These are phyloP conservation scores for Papilio machaon DNA, from an alignment of 1,140 invertebrate species.

Conservation along the genomic window DNA sequence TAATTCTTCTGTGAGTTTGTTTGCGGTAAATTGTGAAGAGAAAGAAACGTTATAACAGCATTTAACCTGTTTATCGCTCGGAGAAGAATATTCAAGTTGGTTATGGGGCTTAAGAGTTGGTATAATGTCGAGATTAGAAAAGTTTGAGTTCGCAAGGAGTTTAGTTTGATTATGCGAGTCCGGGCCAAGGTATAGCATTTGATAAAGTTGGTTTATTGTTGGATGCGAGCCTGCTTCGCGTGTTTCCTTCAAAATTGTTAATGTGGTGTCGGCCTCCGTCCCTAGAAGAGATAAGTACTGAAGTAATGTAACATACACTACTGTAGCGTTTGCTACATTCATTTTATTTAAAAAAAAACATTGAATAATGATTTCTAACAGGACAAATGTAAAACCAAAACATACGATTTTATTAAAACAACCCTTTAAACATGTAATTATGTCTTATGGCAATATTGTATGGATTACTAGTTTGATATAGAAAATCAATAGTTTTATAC, in stretches of 20 bases:
- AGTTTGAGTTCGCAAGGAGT: slow-evolving; percentile 42
- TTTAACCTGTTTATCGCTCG: slow-evolving; percentile 47
- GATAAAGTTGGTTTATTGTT: slow-evolving; percentile 71
- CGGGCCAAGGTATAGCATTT: slow-evolving; percentile 67
- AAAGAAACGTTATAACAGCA: slow-evolving; percentile 52
- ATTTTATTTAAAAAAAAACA: background rate
- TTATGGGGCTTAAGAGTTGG: slow-evolving; percentile 43
- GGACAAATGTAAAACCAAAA: background rate
- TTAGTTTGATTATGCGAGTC: slow-evolving; percentile 55
- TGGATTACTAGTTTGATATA: background rate
- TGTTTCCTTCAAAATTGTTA: slow-evolving; percentile 57
- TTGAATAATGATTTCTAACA: background rate
- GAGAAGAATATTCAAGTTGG: slow-evolving; percentile 48
- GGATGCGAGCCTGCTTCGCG: slow-evolving; percentile 55
- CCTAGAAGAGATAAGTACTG: slow-evolving; percentile 53
- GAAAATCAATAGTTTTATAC: background rate
- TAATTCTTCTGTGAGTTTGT: slow-evolving; percentile 51
- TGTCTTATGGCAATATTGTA: too few species aligned
- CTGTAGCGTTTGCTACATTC: background rate
- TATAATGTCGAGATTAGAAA: slow-evolving; percentile 32
- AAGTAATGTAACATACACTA: background rate
- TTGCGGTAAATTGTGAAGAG: slow-evolving; percentile 42
- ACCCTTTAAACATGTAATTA: background rate
- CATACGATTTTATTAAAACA: background rate
- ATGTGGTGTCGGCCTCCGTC: slow-evolving; percentile 62